Conservation (phyloP, 2,113 vertebrate genomes). For the Cottus gobio region DNA sequence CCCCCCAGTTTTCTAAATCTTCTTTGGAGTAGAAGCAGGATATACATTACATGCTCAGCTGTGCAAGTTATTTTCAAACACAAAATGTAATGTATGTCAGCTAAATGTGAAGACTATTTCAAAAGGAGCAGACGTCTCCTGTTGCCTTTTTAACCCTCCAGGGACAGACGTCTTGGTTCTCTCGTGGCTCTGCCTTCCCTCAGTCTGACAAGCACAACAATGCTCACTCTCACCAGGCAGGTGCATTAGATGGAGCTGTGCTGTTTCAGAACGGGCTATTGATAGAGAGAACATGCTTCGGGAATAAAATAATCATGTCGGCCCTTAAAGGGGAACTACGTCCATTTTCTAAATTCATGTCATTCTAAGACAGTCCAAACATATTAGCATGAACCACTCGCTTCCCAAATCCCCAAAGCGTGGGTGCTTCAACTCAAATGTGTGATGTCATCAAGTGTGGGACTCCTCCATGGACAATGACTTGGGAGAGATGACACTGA, state of each 20-base stretch:
- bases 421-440: neutral
- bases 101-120: conserved; percentile 12
- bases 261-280: neutral
- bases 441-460: neutral
- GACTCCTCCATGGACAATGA: neutral
- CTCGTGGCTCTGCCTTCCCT: neutral
- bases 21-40: neutral
- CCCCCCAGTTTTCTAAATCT: neutral
- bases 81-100: neutral
- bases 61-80: neutral
- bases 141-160: conserved; percentile 6
- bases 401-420: neutral
- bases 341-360: neutral
- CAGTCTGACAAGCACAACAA: conserved; percentile 6
- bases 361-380: neutral
- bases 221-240: neutral
- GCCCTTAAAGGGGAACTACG: neutral
- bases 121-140: conserved; percentile 14
- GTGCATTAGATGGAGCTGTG: neutral
- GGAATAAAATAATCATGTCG: neutral
- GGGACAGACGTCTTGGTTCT: conserved; percentile 27
- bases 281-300: neutral
- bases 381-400: neutral
- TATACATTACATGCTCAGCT: neutral
- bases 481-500: neutral